Evolutionary conservation across 2,797 vertebrate genomes (phyloP), one percentile per base, ranked within the genome.

Genomic region (Antrozous pallidus): DNA sequence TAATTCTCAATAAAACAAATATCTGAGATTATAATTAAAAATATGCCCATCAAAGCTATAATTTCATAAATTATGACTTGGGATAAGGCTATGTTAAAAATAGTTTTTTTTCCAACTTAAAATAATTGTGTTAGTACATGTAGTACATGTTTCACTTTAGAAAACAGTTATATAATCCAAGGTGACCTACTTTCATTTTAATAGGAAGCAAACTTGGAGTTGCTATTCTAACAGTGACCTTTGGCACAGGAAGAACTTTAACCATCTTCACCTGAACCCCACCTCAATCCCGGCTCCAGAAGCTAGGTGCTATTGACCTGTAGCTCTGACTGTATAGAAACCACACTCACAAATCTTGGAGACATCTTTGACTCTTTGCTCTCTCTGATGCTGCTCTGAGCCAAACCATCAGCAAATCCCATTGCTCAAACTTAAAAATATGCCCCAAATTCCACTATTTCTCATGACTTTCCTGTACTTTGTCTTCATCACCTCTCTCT

Each of bases 11-110:
- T 89, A 54, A 93, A 80, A 89, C 40, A 70, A 85, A 49, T 42
- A 24, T 13, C 33, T 70, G 33, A 82, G 78, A 51, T 87, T 45
- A 45, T 14, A 67, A 42, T 77, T 13, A 26, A 91, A 80, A 91
- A 63, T 26, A 81, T 12, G 2, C 13, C 8, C 40, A 79, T 63
- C 16, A 8, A 84, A 87, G 18, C 12, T 33, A 78, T 63, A 28
- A 74, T 78, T 81, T 87, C 56, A 95, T 84, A 33, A 65, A 61
- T 61, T 31, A 74, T 91, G 74, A 77, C 45, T 93, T 80, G 42
- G 49, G 69, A 84, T 90, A 90, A 88, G 28, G 14, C 31, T 61
- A 42, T 36, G 12, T 87, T 61, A 54, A 71, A 40, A 70, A 56
- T 20, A 40, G 36, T 11, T 42, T 40, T 54, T 70, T 78, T 51